A percentile compares a stretch with the other conserved stretches of the same genome.
These are phyloP conservation scores for Psittacara wagleri DNA, from an alignment of 2,113 vertebrate species.

Conservation along the genomic window DNA sequence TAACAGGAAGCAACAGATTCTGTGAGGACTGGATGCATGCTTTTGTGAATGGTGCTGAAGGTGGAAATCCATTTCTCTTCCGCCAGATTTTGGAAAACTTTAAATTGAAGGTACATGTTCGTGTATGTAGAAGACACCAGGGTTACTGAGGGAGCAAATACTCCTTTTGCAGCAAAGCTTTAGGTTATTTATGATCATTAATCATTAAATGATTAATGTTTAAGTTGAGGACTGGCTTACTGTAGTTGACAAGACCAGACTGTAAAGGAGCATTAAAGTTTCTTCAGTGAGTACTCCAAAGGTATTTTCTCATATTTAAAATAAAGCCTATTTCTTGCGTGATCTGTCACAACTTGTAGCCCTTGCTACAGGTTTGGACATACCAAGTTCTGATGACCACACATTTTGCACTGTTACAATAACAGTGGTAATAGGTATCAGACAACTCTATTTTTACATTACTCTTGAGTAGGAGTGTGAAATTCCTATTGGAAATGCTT, in stretches of 20 bases:
- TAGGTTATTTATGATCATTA: not conserved
- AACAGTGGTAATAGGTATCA: not conserved
- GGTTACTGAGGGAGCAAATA: not conserved
- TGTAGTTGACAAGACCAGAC: not conserved
- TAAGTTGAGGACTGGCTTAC: not conserved
- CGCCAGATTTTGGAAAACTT: slow-evolving; percentile 97
- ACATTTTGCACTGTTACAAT: not conserved
- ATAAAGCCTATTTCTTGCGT: not conserved
- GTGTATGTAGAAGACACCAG: not conserved
- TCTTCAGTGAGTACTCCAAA: not conserved
- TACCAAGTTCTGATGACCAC: not conserved
- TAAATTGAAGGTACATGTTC: slow-evolving; percentile 91
- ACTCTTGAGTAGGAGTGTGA: not conserved
- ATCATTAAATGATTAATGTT: not conserved
- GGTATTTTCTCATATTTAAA: not conserved
- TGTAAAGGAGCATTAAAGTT: not conserved
- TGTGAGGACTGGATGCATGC: slow-evolving; percentile 96
- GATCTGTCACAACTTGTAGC: not conserved
- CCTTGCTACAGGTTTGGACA: not conserved
- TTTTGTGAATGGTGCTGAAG: slow-evolving; percentile 88
- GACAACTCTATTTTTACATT: not conserved
- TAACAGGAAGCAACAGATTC: slow-evolving; percentile 90
- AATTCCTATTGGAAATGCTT: not conserved
- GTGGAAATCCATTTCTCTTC: slow-evolving; percentile 92
- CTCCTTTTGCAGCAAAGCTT: not conserved